Conservation (phyloP, 2,113 vertebrate species). For the Ranitomeya variabilis region DNA sequence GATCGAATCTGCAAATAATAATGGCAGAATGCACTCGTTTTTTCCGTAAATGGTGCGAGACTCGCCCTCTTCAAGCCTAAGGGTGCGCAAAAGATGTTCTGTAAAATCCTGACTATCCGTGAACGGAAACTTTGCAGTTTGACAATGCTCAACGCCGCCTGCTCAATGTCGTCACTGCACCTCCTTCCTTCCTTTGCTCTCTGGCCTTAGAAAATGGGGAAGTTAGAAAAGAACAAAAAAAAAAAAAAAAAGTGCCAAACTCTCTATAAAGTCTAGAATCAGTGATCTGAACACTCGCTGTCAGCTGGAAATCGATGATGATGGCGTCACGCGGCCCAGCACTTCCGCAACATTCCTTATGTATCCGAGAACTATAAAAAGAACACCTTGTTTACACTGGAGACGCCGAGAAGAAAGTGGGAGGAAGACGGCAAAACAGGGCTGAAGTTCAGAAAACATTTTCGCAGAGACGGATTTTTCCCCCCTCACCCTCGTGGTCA, state of each 20-base stretch:
- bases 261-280: background rate
- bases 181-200: no score
- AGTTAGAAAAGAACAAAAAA: no score
- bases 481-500: background rate
- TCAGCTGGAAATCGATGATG: background rate
- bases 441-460: background rate
- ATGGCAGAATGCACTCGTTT: no score
- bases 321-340: background rate
- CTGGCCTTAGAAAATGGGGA: no score
- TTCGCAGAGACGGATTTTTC: background rate
- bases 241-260: background rate
- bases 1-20: no score
- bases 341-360: background rate
- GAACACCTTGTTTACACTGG: slow-evolving; percentile 16
- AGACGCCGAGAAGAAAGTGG: slow-evolving; percentile 14
- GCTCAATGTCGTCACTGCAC: background rate
- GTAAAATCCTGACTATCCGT: background rate
- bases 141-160: background rate
- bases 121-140: background rate
- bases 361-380: background rate
- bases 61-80: no score
- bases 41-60: no score
- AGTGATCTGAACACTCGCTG: background rate
- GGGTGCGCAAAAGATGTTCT: no score
- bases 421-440: slow-evolving; percentile 8